These are phyloP conservation scores for Pangasius macronema DNA, from an alignment of 2,797 vertebrate genomes.

Conservation along the genomic window DNA sequence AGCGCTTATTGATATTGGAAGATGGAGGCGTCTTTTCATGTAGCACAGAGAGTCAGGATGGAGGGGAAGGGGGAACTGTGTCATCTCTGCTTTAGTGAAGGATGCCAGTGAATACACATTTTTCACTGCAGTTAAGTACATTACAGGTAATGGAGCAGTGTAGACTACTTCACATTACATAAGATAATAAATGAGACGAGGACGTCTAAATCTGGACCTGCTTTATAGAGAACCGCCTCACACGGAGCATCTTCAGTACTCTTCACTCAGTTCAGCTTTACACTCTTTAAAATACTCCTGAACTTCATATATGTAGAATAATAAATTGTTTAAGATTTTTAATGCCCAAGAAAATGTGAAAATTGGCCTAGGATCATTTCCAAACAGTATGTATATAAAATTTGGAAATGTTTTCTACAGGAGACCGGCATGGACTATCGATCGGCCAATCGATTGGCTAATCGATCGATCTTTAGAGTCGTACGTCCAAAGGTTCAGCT, in stretches of 20 bases:
- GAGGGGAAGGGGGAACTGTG: neutral
- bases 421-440: too few species aligned
- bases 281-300: neutral
- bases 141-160: conserved; percentile 20
- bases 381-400: neutral
- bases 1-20: conserved; percentile 39
- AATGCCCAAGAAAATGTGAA: neutral
- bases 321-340: neutral
- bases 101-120: conserved; percentile 23
- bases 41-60: conserved; percentile 16
- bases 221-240: neutral
- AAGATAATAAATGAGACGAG: conserved; percentile 5
- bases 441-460: too few species aligned
- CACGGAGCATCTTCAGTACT: neutral
- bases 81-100: conserved; percentile 21
- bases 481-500: too few species aligned
- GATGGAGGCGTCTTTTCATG: conserved; percentile 40
- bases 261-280: neutral
- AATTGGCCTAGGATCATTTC: neutral
- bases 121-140: conserved; percentile 9
- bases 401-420: neutral
- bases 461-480: too few species aligned
- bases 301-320: too few species aligned
- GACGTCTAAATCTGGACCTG: conserved; percentile 13
- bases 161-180: conserved; percentile 5